Base-by-base conservation (phyloP, 1,140 invertebrate species). In the Drosophila nikananu region DNA sequence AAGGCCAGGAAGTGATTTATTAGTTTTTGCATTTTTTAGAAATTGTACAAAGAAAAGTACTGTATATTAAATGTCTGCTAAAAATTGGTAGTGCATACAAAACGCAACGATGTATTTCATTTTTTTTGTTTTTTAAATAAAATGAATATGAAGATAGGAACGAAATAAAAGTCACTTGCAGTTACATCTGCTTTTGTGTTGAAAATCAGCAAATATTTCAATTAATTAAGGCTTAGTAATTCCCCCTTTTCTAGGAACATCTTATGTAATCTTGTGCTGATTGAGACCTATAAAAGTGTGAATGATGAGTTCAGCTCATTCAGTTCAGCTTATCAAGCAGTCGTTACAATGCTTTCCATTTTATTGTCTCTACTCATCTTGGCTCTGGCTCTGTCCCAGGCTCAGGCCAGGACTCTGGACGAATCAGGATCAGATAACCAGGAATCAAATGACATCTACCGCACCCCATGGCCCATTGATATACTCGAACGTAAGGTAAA, bases 401-500 rank as follows among this genome's bases (percentile, higher is more conserved):
- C 65, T 17, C 12, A 48, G 49, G 13, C 21, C 41, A 8, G 44
- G n/a, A 17, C 41, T 72, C 1, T 12, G 51, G 15, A 76, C 67
- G 7, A 60, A 78, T 19, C 15, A 5, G 3, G 19, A 17, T 42
- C 10, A 21, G 2, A 55, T 27, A 19, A 10, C 35, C 30, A 44
- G 4, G 7, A 7, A 10, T 2, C 46, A 1, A 48, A 48, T 25
- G 7, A 71, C 27, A 48, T 55, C 5, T 54, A 71, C 44, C 60
- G 64, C 5, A 35, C 27, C 0, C 12, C 52, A 2, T 87, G 83
- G 83, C 77, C 80, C 12, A 68, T 59, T 12, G 84, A 83, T 48
- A 67, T 89, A 27, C 48, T 51, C 17, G 1, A 51, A 27, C 17
- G 25, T 27, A 9, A 51, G 17, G 25, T 51, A n/a, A 27, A 51